Evolutionary conservation across 2,797 vertebrate species (phyloP).

Genomic region (Pseudotriccus pelzelni): DNA sequence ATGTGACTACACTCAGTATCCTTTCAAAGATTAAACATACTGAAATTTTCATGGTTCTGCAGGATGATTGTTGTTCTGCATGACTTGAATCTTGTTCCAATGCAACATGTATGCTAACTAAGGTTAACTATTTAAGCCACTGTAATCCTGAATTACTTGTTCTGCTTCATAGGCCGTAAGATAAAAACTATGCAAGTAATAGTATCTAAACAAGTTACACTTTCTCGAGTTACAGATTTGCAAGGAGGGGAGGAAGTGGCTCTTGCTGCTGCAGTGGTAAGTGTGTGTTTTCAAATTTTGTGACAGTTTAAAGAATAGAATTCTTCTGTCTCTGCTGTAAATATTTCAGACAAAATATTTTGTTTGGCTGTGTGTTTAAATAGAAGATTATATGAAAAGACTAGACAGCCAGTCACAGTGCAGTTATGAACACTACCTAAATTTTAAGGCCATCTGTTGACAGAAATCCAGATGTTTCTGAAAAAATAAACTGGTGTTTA

Average conservation of each 20-base stretch:
- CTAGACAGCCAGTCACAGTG: background rate
- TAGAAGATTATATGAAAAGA: background rate
- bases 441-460: background rate
- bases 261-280: constrained; percentile 46
- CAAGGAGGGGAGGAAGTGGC: constrained; percentile 34
- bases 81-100: background rate
- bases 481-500: background rate
- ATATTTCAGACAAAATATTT: background rate
- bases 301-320: background rate
- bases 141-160: background rate
- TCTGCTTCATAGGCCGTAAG: background rate
- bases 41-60: background rate
- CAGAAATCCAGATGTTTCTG: background rate
- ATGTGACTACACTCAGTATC: background rate
- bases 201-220: background rate
- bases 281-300: background rate
- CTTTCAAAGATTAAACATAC: background rate
- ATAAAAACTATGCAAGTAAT: background rate
- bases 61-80: background rate
- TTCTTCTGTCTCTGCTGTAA: background rate
- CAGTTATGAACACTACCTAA: background rate
- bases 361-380: background rate
- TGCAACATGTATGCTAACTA: background rate
- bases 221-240: constrained; percentile 39
- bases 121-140: background rate